Conservation (phyloP, 2,888 invertebrate species). For the Epistrophe eligans region DNA sequence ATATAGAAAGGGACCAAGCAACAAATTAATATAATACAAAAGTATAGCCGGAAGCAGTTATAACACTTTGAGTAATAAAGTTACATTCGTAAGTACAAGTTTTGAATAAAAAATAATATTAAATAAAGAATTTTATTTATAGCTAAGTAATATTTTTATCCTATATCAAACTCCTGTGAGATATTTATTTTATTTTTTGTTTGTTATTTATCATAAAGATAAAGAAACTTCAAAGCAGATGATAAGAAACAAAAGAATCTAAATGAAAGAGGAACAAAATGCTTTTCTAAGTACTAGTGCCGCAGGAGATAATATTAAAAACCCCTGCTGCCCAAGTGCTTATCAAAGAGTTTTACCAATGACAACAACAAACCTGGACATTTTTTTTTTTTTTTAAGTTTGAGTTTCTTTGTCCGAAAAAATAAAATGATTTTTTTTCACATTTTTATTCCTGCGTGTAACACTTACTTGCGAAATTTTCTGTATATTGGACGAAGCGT, state of each 20-base stretch:
- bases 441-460: slow-evolving; percentile 39
- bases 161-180: neutral
- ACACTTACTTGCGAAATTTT: slow-evolving; percentile 48
- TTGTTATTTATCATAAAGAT: neutral
- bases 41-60: neutral
- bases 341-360: slow-evolving; percentile 85
- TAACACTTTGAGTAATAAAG: neutral
- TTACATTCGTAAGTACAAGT: neutral
- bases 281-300: slow-evolving; percentile 85
- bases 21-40: neutral
- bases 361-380: slow-evolving; percentile 76
- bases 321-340: slow-evolving; percentile 85
- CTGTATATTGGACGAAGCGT: neutral
- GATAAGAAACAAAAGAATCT: slow-evolving; percentile 27
- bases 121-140: neutral
- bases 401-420: neutral
- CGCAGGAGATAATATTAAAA: slow-evolving; percentile 84
- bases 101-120: neutral
- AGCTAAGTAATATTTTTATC: neutral
- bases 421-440: slow-evolving; percentile 20
- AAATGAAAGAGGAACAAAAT: slow-evolving; percentile 56
- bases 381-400: too few species aligned
- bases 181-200: slow-evolving; percentile 1
- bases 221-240: slow-evolving; percentile 33
- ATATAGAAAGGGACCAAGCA: neutral